phyloP scores from a whole-genome alignment of 2,797 vertebrate genomes.

The Helarctos malayanus region DNA sequence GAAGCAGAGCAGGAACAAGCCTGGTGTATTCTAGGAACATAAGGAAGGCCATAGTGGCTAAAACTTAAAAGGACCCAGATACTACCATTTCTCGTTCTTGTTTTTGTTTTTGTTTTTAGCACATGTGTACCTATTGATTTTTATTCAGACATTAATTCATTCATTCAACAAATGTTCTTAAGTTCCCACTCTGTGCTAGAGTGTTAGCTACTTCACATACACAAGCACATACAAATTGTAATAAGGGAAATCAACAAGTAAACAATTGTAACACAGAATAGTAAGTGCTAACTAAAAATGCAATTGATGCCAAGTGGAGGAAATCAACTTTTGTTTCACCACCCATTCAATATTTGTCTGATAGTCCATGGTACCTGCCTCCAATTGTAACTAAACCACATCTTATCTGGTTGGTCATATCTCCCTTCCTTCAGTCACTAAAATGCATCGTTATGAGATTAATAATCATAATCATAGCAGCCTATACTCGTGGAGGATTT shows the following conservation, averaged over 20 bases:
- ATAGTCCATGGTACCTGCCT: not conserved
- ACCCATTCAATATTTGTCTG: not conserved
- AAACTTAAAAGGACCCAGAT: slow-evolving; percentile 31
- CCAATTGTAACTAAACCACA: not conserved
- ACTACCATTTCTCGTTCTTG: not conserved
- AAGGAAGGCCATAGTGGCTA: not conserved
- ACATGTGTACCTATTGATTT: slow-evolving; percentile 37
- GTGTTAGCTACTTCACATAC: not conserved
- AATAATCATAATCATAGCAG: not conserved
- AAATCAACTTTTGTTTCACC: slow-evolving; percentile 19
- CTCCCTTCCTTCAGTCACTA: slow-evolving; percentile 37
- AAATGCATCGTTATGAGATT: not conserved
- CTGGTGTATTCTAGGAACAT: slow-evolving; percentile 19
- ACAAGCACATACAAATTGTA: not conserved
- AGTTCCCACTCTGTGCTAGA: not conserved
- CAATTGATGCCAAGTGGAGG: not conserved
- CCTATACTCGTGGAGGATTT: not conserved
- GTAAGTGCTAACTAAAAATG: not conserved
- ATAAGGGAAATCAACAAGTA: slow-evolving; percentile 8
- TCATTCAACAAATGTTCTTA: slow-evolving; percentile 56
- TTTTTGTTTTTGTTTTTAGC: slow-evolving; percentile 5
- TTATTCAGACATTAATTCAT: slow-evolving; percentile 37
- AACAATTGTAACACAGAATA: slow-evolving; percentile 22
- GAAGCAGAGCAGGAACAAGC: slow-evolving; percentile 49
- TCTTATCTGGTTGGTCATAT: not conserved